A percentile compares a stretch with the other conserved stretches of the same genome.
phyloP scores from a whole-genome alignment of 1,140 invertebrate species.

The Gonioctena quinquepunctata region DNA sequence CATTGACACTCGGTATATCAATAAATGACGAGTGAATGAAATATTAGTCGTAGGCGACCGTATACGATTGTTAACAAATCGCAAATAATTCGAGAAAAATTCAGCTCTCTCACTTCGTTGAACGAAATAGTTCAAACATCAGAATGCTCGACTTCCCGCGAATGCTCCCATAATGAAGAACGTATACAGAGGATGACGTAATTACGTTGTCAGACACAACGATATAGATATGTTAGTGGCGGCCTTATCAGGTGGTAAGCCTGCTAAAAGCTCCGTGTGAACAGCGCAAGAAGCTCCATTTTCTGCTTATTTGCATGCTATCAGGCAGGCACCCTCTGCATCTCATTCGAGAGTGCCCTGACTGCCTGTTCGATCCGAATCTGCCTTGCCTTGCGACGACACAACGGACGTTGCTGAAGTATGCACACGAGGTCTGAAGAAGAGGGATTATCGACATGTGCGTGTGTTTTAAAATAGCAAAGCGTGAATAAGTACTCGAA shows the following conservation, averaged over 20 bases:
- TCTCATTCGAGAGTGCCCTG: not conserved
- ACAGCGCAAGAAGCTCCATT: constrained; percentile 21
- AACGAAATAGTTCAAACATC: too few relatives aligned
- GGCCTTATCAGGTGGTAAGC: constrained; percentile 24
- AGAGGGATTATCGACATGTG: not conserved
- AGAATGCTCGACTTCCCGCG: not conserved
- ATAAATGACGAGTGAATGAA: too few relatives aligned
- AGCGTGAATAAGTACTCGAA: too few relatives aligned
- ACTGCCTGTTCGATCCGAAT: not conserved
- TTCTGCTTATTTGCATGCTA: constrained; percentile 26
- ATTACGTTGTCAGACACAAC: constrained; percentile 18
- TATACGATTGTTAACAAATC: too few relatives aligned
- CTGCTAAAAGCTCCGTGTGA: constrained; percentile 23
- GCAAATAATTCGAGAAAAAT: too few relatives aligned
- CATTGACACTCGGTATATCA: too few relatives aligned
- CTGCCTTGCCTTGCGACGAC: not conserved
- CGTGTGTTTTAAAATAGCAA: not conserved
- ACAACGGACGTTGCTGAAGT: not conserved
- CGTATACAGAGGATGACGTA: not conserved
- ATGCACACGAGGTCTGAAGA: not conserved
- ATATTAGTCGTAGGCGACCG: too few relatives aligned
- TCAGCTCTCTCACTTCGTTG: too few relatives aligned
- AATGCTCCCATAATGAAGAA: not conserved
- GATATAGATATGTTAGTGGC: constrained; percentile 23
- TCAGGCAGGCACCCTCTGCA: constrained; percentile 8